Conservation (phyloP, 30 jellyfish, hydroid and myxozoan genomes). For the Pelagia noctiluca region DNA sequence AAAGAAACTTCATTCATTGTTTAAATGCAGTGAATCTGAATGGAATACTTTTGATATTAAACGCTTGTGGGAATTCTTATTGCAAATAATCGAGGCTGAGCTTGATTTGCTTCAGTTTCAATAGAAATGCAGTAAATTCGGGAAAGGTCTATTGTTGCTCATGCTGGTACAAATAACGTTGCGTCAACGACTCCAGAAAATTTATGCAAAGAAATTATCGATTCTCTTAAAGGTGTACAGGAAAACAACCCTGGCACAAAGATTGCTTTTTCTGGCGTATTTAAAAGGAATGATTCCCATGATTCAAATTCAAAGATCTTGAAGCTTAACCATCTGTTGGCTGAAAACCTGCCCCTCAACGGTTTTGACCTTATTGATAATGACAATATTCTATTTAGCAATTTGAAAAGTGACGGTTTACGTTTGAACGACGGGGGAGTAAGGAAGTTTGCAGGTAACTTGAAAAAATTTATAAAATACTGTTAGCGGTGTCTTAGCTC, state of each 20-base stretch:
- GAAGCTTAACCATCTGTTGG: neutral
- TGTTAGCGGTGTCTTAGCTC: slow-evolving; percentile 1
- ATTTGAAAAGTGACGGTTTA: slow-evolving; percentile 13
- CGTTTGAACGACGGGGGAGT: neutral
- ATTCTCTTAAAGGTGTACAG: neutral
- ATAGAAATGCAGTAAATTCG: too few species aligned
- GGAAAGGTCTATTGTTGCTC: too few species aligned
- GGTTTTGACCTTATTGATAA: neutral
- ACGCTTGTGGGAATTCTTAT: too few species aligned
- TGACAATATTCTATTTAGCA: slow-evolving; percentile 1
- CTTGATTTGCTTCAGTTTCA: too few species aligned
- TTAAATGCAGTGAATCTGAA: too few species aligned
- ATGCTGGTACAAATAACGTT: neutral
- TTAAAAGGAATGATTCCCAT: neutral
- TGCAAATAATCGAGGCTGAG: too few species aligned
- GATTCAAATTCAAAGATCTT: neutral
- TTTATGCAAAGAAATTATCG: neutral
- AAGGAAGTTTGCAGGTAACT: slow-evolving; percentile 5
- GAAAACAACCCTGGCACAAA: slow-evolving; percentile 1
- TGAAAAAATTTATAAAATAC: neutral
- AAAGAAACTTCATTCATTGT: too few species aligned
- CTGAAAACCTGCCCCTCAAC: slow-evolving; percentile 8
- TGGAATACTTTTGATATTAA: too few species aligned
- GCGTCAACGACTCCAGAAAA: neutral
- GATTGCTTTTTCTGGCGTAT: neutral